Conservation (phyloP, 2,797 vertebrate species). For the Ciconia nigra region DNA sequence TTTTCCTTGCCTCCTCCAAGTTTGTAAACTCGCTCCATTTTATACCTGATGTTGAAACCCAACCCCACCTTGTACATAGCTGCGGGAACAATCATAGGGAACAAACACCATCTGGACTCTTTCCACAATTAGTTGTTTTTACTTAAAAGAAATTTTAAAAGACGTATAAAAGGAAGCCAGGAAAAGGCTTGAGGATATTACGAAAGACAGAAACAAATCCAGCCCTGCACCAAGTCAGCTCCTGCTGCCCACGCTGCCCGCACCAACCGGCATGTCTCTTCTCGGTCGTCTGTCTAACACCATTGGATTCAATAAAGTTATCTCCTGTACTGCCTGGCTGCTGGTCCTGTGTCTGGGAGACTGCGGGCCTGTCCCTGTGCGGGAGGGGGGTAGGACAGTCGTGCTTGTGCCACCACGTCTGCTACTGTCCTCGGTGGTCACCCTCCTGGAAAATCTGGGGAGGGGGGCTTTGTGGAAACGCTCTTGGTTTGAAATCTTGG, state of each 20-base stretch:
- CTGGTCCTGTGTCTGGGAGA: slow-evolving; percentile 21
- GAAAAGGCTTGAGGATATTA: slow-evolving; percentile 54
- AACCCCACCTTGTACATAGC: slow-evolving; percentile 71
- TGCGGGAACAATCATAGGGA: slow-evolving; percentile 78
- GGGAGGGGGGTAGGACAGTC: not conserved
- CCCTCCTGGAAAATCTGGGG: not conserved
- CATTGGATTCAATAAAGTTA: slow-evolving; percentile 79
- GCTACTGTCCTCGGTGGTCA: fast-evolving
- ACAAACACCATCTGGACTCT: slow-evolving; percentile 69
- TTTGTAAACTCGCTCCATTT: slow-evolving; percentile 73
- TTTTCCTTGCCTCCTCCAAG: slow-evolving; percentile 26
- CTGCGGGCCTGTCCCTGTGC: fast-evolving
- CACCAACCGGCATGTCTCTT: slow-evolving; percentile 71
- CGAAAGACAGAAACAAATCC: slow-evolving; percentile 46
- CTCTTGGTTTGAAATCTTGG: not conserved
- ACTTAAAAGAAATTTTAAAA: slow-evolving; percentile 44
- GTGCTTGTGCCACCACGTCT: fast-evolving
- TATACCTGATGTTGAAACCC: slow-evolving; percentile 67
- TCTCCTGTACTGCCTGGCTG: slow-evolving; percentile 67
- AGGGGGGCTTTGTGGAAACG: fast-evolving
- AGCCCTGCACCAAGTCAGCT: slow-evolving; percentile 55
- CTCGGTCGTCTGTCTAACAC: slow-evolving; percentile 73
- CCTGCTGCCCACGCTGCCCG: slow-evolving; percentile 62
- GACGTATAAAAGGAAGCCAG: slow-evolving; percentile 35
- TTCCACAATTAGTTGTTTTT: slow-evolving; percentile 63